Evolutionary conservation across 1,140 invertebrate species (phyloP), one percentile per base, ranked within the genome.

Genomic region (Asobara japonica): DNA sequence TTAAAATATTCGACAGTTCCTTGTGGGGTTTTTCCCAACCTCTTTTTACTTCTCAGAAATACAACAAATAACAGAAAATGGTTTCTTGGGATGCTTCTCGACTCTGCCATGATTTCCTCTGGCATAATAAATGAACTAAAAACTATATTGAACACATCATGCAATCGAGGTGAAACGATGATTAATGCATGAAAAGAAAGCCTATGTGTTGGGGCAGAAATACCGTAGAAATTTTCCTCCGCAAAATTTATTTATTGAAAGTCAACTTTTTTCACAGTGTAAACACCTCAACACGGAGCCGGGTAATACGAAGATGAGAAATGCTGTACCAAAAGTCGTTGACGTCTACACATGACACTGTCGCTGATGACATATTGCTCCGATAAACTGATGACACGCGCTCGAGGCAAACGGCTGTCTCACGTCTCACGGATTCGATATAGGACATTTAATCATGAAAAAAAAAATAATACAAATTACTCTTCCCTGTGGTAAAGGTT

Each of bases 361-460:
- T 81, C 79, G 76, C 78, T 71, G 68, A 71, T 82, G 80, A 82
- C 80, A 82, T 82, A 82, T 82, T 76, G 80, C 71, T 80, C 80
- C 74, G 80, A 82, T 82, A 82, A 82, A 80, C 79, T 72, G 25
- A 30, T 41, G 65, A 48, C 22, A 30, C 29, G 29, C 10, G n/a
- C 7, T n/a, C 33, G 64, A 67, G 22, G 30, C 2, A 3, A 48
- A 25, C 22, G 6, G n/a, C n/a, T 20, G 20, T 18, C 45, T 51
- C 18, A n/a, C 45, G 16, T 18, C 45, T 20, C 18, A 18, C 18
- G 1, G 16, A 51, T 51, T 3, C 45, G n/a, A 2, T 20, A 18
- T 18, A 45, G 25, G 33, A 16, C 36, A 69, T 38, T 41, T 48
- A 1, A 48, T 1, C 7, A 48, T 48, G 16, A 13, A 48, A 3